Conservation (phyloP, 2,797 vertebrate genomes). For the Sebastes diaconus region DNA sequence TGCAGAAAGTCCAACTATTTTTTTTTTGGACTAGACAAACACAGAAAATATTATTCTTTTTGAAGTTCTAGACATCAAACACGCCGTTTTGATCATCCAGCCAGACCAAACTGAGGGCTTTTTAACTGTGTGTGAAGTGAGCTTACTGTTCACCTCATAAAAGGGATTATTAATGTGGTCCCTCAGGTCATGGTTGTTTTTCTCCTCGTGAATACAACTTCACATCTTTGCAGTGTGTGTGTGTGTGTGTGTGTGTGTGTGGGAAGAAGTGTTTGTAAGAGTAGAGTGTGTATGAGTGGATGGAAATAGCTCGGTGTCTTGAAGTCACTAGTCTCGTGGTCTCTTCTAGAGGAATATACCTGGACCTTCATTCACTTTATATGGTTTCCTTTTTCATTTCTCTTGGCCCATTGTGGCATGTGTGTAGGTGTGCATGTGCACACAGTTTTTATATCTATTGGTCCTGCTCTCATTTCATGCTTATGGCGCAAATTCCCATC, state of each 20-base stretch:
- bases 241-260: neutral
- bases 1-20: neutral
- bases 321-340: neutral
- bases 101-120: conserved; percentile 18
- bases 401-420: neutral
- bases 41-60: conserved; percentile 45
- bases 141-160: conserved; percentile 39
- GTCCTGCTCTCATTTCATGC: conserved; percentile 57
- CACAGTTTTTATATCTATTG: conserved; percentile 14
- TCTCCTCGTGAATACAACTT: conserved; percentile 2
- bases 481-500: conserved; percentile 46
- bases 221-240: conserved; percentile 2
- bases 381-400: neutral
- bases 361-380: neutral
- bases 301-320: neutral
- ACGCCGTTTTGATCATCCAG: conserved; percentile 39
- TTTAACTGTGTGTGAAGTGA: conserved; percentile 30
- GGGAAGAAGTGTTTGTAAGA: neutral
- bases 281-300: neutral
- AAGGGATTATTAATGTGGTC: conserved; percentile 53
- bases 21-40: neutral
- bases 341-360: neutral
- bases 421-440: conserved; percentile 1
- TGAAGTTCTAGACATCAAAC: conserved; percentile 51
- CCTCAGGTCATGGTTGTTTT: conserved; percentile 47